Evolutionary conservation across 2,113 vertebrate genomes (phyloP).

Genomic region (Bombycilla garrulus): DNA sequence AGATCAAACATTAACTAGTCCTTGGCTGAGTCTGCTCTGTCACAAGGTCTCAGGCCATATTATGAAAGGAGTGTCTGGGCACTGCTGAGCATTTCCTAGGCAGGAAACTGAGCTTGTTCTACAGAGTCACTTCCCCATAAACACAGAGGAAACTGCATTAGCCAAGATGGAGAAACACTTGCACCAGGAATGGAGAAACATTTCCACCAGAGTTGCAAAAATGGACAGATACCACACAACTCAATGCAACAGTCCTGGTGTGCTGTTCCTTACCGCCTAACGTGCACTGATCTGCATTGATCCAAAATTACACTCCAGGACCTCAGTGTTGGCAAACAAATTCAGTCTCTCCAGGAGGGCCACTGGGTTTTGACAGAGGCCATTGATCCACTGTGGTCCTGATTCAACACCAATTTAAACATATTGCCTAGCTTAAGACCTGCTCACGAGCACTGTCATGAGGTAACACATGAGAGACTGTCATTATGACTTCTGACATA

Average conservation of each 20-base stretch:
- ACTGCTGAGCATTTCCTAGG: not conserved
- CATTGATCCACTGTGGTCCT: not conserved
- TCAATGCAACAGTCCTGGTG: not conserved
- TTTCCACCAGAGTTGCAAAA: not conserved
- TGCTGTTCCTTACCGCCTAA: not conserved
- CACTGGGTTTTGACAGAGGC: not conserved
- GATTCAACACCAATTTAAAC: not conserved
- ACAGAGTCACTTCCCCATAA: not conserved
- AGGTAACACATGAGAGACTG: not conserved
- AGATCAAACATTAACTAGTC: not conserved
- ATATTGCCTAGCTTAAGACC: not conserved
- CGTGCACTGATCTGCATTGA: not conserved
- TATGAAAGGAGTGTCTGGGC: not conserved
- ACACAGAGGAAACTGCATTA: not conserved
- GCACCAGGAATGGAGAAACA: not conserved
- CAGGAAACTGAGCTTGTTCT: not conserved
- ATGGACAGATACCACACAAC: fast-evolving
- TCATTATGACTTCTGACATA: not conserved
- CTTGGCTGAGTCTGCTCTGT: not conserved
- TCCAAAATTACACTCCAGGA: not conserved
- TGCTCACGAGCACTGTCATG: not conserved
- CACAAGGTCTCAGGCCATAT: not conserved
- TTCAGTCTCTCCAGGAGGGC: not conserved
- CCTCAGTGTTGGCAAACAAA: not conserved
- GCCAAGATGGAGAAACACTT: not conserved